These are phyloP conservation scores for Pterocles gutturalis DNA, from an alignment of 2,113 vertebrate species.

Conservation along the genomic window DNA sequence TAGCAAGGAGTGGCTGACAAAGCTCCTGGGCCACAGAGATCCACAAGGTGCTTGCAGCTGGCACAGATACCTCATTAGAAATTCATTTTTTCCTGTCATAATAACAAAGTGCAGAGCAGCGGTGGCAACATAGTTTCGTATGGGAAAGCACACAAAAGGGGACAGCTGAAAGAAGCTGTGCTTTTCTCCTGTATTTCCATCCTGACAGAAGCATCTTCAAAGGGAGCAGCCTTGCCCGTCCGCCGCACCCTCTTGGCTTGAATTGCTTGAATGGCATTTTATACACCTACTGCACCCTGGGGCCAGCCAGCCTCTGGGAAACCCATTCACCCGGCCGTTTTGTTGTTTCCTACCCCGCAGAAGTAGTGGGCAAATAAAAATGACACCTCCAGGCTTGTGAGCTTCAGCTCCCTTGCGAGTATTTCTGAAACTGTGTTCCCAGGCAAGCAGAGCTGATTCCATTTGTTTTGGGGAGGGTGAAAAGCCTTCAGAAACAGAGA, in stretches of 20 bases:
- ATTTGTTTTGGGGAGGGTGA: not conserved
- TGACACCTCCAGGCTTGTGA: not conserved
- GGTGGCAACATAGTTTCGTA: conserved; percentile 75
- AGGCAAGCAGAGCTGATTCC: not conserved
- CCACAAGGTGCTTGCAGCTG: conserved; percentile 80
- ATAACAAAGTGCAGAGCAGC: conserved; percentile 80
- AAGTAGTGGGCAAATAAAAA: not conserved
- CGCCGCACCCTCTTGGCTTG: conserved; percentile 3
- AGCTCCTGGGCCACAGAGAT: conserved; percentile 65
- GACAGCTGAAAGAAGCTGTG: conserved; percentile 85
- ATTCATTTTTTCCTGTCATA: conserved; percentile 87
- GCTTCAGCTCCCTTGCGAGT: not conserved
- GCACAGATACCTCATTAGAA: conserved; percentile 83
- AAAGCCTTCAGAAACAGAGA: not conserved
- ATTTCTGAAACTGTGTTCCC: not conserved
- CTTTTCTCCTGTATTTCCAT: conserved; percentile 79
- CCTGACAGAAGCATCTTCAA: conserved; percentile 72
- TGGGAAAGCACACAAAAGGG: conserved; percentile 83
- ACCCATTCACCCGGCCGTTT: conserved; percentile 42
- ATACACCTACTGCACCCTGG: conserved; percentile 21
- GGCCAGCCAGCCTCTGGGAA: not conserved
- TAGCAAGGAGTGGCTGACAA: conserved; percentile 57
- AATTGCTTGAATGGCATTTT: conserved; percentile 42
- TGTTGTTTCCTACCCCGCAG: not conserved
- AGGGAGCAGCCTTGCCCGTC: conserved; percentile 74